Evolutionary conservation across 2,113 vertebrate genomes (phyloP).

Genomic region (Cervus canadensis): DNA sequence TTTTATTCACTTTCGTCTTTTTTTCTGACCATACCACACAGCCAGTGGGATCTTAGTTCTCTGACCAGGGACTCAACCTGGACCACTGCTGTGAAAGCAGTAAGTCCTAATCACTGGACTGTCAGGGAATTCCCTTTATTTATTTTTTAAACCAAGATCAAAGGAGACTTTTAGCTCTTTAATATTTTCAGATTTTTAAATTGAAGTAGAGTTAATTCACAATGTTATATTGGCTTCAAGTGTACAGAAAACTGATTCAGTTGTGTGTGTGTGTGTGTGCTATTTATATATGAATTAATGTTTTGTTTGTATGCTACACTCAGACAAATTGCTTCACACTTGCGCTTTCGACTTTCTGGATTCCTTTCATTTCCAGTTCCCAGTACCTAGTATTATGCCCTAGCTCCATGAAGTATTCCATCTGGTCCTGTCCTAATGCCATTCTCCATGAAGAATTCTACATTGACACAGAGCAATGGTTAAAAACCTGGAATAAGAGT

Average conservation of each 20-base stretch:
- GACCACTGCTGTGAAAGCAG: neutral
- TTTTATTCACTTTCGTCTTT: neutral
- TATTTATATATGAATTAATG: neutral
- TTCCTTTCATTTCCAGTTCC: neutral
- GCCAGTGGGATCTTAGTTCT: neutral
- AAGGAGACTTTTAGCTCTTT: neutral
- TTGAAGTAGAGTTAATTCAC: neutral
- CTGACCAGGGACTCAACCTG: neutral
- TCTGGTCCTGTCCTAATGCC: neutral
- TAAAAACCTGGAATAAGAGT: neutral
- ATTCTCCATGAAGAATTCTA: neutral
- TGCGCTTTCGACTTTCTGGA: neutral
- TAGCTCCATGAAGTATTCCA: neutral
- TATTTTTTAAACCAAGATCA: neutral
- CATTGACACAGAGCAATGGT: neutral
- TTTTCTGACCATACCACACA: accelerated
- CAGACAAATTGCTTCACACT: neutral
- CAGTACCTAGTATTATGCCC: too few relatives aligned
- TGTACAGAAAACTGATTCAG: neutral
- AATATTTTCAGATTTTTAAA: neutral
- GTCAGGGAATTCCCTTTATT: neutral
- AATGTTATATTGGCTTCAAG: neutral
- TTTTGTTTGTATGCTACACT: neutral
- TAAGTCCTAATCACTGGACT: neutral
- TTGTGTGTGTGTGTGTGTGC: neutral